A percentile compares a stretch with the other conserved stretches of the same genome.
phyloP scores from a whole-genome alignment of 2,888 invertebrate species.

The Actias luna region DNA sequence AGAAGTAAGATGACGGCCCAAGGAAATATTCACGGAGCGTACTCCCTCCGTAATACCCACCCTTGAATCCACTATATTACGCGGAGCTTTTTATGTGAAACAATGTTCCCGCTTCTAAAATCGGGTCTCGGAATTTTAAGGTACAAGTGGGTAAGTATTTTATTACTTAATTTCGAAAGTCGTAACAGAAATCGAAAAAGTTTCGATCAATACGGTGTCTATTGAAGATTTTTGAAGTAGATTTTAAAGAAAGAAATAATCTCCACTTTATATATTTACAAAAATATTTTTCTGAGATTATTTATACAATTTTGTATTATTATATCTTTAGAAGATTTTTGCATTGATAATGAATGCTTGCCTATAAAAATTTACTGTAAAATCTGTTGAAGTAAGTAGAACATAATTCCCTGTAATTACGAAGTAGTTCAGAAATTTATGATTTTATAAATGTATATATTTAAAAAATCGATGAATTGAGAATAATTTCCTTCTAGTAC shows the following conservation, averaged over 20 bases:
- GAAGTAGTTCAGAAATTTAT: background rate
- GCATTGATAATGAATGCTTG: background rate
- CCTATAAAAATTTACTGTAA: no score
- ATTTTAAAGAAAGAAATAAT: background rate
- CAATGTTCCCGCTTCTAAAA: conserved; percentile 55
- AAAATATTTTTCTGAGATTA: background rate
- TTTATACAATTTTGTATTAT: background rate
- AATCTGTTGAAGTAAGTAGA: no score
- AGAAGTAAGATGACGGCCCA: conserved; percentile 78
- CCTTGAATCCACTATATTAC: conserved; percentile 67
- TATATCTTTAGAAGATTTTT: background rate
- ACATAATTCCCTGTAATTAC: background rate
- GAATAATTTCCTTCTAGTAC: background rate
- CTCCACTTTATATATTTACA: background rate
- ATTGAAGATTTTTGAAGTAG: conserved; percentile 9
- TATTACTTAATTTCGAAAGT: conserved; percentile 48
- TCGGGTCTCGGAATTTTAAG: conserved; percentile 48
- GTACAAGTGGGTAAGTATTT: conserved; percentile 44
- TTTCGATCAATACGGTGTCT: conserved; percentile 37
- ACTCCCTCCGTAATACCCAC: conserved; percentile 58
- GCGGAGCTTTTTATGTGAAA: conserved; percentile 62
- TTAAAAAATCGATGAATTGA: background rate
- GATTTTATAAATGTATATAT: background rate
- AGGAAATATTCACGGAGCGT: conserved; percentile 79
- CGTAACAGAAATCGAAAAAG: conserved; percentile 42